phyloP scores from a whole-genome alignment of 1,140 invertebrate genomes.

The Aphis craccivora region DNA sequence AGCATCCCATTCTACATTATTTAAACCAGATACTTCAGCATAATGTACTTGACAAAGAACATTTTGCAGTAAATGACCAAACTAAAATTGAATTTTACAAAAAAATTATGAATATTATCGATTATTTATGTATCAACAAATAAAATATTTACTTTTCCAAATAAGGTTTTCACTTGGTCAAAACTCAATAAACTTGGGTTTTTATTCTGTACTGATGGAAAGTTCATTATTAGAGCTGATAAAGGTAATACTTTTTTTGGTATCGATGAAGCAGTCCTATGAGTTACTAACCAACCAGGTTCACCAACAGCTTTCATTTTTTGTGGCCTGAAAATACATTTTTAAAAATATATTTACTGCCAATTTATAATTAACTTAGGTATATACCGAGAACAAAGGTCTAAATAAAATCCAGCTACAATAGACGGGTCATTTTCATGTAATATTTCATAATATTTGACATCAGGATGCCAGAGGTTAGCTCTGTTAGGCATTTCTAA shows the following conservation, averaged over 20 bases:
- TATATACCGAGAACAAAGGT: slow-evolving; percentile 75
- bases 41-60: slow-evolving; percentile 81
- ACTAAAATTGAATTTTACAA: slow-evolving; percentile 68
- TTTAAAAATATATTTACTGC: background rate
- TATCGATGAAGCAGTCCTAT: slow-evolving; percentile 52
- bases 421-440: slow-evolving; percentile 74
- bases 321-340: slow-evolving; percentile 33
- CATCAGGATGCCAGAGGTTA: slow-evolving; percentile 84
- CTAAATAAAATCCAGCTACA: slow-evolving; percentile 82
- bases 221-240: slow-evolving; percentile 54
- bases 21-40: slow-evolving; percentile 81
- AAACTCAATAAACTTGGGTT: slow-evolving; percentile 78
- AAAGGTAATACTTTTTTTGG: slow-evolving; percentile 58
- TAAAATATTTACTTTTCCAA: slow-evolving; percentile 55
- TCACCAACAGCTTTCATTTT: slow-evolving; percentile 53
- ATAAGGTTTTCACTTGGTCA: slow-evolving; percentile 77
- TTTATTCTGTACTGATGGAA: slow-evolving; percentile 68
- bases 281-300: slow-evolving; percentile 51
- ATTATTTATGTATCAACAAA: background rate
- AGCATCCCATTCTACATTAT: slow-evolving; percentile 91
- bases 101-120: background rate
- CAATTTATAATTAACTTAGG: background rate
- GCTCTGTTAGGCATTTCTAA: slow-evolving; percentile 69
- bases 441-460: slow-evolving; percentile 82
- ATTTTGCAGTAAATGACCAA: slow-evolving; percentile 85